These are phyloP conservation scores for Phrynosoma blainvillii DNA, from an alignment of 2,113 vertebrate genomes.

Conservation along the genomic window DNA sequence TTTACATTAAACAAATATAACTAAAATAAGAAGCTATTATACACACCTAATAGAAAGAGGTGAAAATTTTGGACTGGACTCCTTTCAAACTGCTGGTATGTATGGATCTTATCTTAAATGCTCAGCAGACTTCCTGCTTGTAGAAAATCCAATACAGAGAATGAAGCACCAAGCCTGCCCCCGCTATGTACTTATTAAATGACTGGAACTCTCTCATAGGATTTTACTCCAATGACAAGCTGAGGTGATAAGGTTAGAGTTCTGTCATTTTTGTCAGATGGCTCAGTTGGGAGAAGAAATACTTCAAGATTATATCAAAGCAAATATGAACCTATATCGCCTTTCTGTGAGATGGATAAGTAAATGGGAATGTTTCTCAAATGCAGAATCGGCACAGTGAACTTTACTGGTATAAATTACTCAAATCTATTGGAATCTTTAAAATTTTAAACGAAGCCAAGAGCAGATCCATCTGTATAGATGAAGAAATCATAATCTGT, in stretches of 20 bases:
- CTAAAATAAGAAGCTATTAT: not conserved
- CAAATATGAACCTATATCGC: not conserved
- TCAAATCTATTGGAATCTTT: not conserved
- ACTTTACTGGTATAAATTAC: conserved; percentile 7
- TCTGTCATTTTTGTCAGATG: not conserved
- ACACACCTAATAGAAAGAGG: not conserved
- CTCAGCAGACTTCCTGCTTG: not conserved
- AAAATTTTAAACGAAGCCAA: conserved; percentile 1
- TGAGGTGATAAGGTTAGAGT: not conserved
- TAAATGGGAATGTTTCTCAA: not conserved
- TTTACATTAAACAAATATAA: not conserved
- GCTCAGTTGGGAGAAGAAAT: not conserved
- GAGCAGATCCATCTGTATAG: not conserved
- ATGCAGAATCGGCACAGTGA: not conserved
- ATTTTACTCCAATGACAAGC: not conserved
- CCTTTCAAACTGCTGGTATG: not conserved
- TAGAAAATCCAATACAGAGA: not conserved
- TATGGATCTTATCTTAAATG: not conserved
- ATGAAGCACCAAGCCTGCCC: too few relatives aligned
- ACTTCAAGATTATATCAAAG: not conserved
- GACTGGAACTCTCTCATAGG: not conserved
- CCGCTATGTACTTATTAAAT: not conserved
- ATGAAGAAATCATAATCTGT: not conserved
- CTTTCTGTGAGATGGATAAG: not conserved
- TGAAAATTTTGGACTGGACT: not conserved